Percentiles rank a stretch among this genome's conserved stretches.
phyloP scores from a whole-genome alignment of 2,888 invertebrate species.

The Nowickia ferox region DNA sequence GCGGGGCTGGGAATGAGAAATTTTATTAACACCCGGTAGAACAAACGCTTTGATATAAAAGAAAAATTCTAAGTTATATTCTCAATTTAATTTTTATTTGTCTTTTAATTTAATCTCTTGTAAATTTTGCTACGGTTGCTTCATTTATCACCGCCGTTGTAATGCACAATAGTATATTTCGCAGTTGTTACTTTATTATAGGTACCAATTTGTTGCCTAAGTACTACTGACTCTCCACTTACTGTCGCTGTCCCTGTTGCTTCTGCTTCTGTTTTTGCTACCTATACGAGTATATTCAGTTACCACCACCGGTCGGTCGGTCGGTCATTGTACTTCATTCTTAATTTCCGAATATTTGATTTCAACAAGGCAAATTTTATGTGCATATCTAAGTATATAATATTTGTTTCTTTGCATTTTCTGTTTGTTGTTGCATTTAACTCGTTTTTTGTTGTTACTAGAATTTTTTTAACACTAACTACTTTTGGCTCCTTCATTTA shows the following conservation, averaged over 20 bases:
- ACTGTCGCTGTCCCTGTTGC: conserved; percentile 37
- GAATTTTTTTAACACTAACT: conserved; percentile 41
- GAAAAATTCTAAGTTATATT: no score
- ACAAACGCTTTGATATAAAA: no score
- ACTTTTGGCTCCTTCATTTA: conserved; percentile 18
- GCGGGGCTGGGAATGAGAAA: not conserved
- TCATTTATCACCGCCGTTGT: conserved; percentile 31
- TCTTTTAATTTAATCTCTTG: not conserved
- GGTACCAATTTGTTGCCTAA: conserved; percentile 29
- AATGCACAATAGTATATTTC: conserved; percentile 38
- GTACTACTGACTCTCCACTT: conserved; percentile 5
- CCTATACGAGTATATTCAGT: conserved; percentile 4
- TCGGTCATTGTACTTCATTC: conserved; percentile 74
- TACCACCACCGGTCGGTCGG: no score
- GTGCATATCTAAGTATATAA: conserved; percentile 5
- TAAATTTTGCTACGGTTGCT: conserved; percentile 13
- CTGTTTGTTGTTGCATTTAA: conserved; percentile 33
- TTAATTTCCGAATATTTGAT: conserved; percentile 71
- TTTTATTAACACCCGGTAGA: no score
- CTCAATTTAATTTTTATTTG: not conserved
- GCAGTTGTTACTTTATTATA: conserved; percentile 30
- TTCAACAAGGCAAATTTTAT: conserved; percentile 46
- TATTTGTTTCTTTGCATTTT: conserved; percentile 46
- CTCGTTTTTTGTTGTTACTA: conserved; percentile 24
- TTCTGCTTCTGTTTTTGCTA: conserved; percentile 28